Base-by-base conservation (phyloP, 2,888 invertebrate species). In the Oscheius sp. region DNA sequence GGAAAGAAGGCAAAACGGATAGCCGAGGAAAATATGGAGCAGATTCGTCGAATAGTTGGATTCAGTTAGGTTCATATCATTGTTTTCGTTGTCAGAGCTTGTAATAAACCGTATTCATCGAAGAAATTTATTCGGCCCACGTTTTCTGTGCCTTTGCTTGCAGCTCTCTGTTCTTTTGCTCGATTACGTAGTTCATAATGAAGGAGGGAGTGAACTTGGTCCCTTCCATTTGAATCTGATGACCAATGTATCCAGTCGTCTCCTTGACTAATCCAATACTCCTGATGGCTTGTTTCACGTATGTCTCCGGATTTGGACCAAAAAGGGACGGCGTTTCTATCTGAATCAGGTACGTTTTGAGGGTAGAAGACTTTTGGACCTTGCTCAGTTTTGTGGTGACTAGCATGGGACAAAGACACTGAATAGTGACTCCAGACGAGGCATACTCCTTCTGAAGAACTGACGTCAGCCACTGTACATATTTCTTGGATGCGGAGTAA, bases 401-500 rank as follows among this genome's bases (percentile, higher is more conserved):
- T 74, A 87, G 70, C 86, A 86, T 85, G 55, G 87, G 87, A 29
- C 79, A 79, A 50, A 87, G 81, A 13, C 83, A 81, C 74, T 88
- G 88, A 51, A 91, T 85, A 68, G 85, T 85, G 73, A 91, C 86
- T 62, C 90, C 90, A 74, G 87, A 88, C 60, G 77, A 70, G 7
- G 76, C 83, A 80, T 90, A 91, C 82, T 91, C 91, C 55, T 75
- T 82, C 42, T 89, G 83, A n/a, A 91, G 83, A 73, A 89, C 86
- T 37, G 85, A 83, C 32, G 90, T 79, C 35, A 87, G 74, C 80
- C 84, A 84, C 58, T 75, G 74, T 33, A 87, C 86, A 76, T 87
- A 87, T 57, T 82, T 85, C 85, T 96, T 97, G 59, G 95, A 93
- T 32, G 95, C 95, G 47, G 94, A 93, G 88, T 98, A 98, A 0